Evolutionary conservation across 2,113 vertebrate species (phyloP).

Genomic region (Furnarius figulus): DNA sequence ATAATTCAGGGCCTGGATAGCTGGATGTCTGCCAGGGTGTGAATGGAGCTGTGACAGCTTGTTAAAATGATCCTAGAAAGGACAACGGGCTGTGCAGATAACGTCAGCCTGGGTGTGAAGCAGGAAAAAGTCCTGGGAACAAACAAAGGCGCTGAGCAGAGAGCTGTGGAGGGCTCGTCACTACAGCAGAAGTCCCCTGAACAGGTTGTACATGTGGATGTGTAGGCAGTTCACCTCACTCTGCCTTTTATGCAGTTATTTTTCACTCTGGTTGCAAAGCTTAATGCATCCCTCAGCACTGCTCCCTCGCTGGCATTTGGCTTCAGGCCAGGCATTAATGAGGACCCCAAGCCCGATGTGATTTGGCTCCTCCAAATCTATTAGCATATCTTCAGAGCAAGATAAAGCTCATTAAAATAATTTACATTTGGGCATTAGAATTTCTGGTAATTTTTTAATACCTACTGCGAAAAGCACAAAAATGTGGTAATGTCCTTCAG

Average conservation of each 20-base stretch:
- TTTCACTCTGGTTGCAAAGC: neutral
- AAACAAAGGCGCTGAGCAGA: neutral
- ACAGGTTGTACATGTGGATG: neutral
- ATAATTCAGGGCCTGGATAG: neutral
- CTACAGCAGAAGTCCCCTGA: neutral
- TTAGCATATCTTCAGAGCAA: conserved; percentile 47
- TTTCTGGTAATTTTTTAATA: neutral
- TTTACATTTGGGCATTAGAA: conserved; percentile 13
- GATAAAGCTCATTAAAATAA: conserved; percentile 38
- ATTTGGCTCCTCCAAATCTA: conserved; percentile 9
- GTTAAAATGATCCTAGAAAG: neutral
- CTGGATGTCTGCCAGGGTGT: neutral
- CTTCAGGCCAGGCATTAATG: conserved; percentile 21
- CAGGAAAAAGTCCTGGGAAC: neutral
- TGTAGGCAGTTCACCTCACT: neutral
- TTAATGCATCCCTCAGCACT: neutral
- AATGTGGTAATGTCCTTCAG: neutral
- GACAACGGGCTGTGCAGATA: neutral
- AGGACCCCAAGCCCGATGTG: neutral
- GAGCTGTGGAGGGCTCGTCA: neutral
- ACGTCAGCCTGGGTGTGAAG: neutral
- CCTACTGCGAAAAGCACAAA: neutral
- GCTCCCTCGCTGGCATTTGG: neutral
- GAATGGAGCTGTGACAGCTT: neutral
- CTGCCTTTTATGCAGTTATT: neutral